These are phyloP conservation scores for Petrocephalus sullivani DNA, from an alignment of 2,797 vertebrate species.

Conservation along the genomic window DNA sequence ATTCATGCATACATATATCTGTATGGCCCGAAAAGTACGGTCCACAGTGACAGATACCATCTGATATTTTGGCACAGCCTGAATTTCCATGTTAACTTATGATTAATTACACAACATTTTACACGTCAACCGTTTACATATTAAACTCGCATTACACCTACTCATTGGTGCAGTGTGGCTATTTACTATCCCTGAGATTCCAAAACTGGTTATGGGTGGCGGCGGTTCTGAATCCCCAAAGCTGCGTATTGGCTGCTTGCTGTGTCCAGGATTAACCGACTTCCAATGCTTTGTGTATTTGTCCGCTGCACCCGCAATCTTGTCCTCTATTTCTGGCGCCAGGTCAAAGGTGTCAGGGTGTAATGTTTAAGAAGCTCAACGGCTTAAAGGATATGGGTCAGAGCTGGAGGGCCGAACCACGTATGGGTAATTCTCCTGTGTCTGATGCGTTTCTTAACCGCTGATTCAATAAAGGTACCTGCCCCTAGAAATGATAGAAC, in stretches of 20 bases:
- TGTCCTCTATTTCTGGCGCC: conserved; percentile 54
- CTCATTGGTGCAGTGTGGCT: background rate
- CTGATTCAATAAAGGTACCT: background rate
- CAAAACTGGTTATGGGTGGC: background rate
- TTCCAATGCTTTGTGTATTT: background rate
- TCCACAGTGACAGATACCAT: background rate
- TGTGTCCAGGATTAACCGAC: background rate
- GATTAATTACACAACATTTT: background rate
- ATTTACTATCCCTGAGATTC: background rate
- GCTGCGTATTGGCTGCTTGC: background rate
- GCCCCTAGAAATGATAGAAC: background rate
- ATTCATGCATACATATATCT: background rate
- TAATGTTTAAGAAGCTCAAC: conserved; percentile 73
- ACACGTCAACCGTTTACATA: background rate
- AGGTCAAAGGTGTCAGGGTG: conserved; percentile 56
- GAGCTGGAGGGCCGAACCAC: conserved; percentile 58
- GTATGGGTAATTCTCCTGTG: conserved; percentile 18
- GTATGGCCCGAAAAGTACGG: background rate
- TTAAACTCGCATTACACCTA: background rate
- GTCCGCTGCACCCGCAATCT: conserved; percentile 48
- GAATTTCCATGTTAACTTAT: background rate
- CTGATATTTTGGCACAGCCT: background rate
- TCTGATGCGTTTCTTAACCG: background rate
- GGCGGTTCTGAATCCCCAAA: background rate
- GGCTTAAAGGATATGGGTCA: conserved; percentile 77